These are phyloP conservation scores for Agriopis marginaria DNA, from an alignment of 2,888 invertebrate genomes.

Conservation along the genomic window DNA sequence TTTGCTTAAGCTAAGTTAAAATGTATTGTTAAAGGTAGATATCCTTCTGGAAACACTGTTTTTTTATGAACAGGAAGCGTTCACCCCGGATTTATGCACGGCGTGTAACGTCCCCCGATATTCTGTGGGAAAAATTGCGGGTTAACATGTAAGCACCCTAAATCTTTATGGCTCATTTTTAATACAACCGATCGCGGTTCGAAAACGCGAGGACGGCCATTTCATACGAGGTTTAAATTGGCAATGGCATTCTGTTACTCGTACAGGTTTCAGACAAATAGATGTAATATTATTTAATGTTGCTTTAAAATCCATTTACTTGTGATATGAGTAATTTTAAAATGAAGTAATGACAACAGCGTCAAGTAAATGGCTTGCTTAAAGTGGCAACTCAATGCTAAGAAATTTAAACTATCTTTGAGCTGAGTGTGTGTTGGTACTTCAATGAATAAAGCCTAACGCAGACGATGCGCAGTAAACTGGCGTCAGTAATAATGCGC, in stretches of 20 bases:
- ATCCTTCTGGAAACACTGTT: constrained; percentile 25
- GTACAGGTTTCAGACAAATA: not conserved
- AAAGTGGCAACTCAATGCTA: too few relatives aligned
- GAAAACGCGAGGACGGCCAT: constrained; percentile 13
- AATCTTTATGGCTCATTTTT: constrained; percentile 40
- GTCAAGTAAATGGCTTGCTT: not conserved
- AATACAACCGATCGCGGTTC: constrained; percentile 33
- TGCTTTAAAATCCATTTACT: not conserved
- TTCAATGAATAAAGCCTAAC: too few relatives aligned
- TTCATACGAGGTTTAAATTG: constrained; percentile 10
- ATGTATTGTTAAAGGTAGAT: not conserved
- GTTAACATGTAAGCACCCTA: constrained; percentile 40
- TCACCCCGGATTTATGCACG: constrained; percentile 44
- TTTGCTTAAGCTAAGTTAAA: too few relatives aligned
- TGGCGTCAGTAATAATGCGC: too few relatives aligned
- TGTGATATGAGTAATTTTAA: not conserved
- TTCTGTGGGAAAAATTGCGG: constrained; percentile 45
- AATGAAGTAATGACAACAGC: not conserved
- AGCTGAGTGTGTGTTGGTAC: too few relatives aligned
- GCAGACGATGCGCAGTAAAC: too few relatives aligned
- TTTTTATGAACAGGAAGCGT: constrained; percentile 23
- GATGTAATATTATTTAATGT: not conserved
- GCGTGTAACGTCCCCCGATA: constrained; percentile 41
- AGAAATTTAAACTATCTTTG: too few relatives aligned
- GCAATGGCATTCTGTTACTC: constrained; percentile 3